Base-by-base conservation (phyloP, 2,888 invertebrate species). In the Drosophila gaucha region DNA sequence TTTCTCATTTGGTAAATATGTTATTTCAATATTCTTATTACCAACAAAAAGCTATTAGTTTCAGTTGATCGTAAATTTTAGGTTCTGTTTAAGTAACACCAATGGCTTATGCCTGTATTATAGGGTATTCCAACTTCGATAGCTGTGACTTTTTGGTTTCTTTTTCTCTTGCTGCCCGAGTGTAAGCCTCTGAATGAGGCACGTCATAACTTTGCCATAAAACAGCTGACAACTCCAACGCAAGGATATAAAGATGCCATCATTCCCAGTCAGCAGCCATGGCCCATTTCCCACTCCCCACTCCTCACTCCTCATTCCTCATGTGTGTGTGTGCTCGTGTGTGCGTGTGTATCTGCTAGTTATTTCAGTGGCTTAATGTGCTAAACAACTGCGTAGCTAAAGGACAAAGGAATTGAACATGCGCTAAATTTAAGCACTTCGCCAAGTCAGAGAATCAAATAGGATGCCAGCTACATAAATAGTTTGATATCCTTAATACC, bases 151-250 rank as follows among this genome's bases (percentile, higher is more conserved):
- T 1, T 26, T 0, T 9, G 9, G 2, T n/a, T 26, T 5, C 4
- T 24, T 2, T 2, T 14, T 6, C 14, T 18, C 38, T 39, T 16
- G 46, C 30, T 22, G 26, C 16, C 46, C 39, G 14, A 22, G 54
- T 63, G 73, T 76, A 76, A 84, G 78, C 76, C 78, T 66, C 68
- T 64, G 80, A 74, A 74, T 71, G 80, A 77, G 80, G 78, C 84
- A 80, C 76, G 80, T 80, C 84, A 80, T 80, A 80, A 80, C 78
- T 78, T 80, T 67, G 65, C 78, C 80, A 76, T 80, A 84, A 80
- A 80, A 78, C 84, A 80, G 80, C 84, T 80, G 84, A 84, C 80
- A 84, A 76, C 78, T 68, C 63, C 67, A 66, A 63, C 54, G 67
- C 66, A 74, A 65, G 52, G 63, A 67, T 74, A 74, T 74, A 70